phyloP scores from a whole-genome alignment of 2,797 vertebrate genomes.

The Simalia tracyae region DNA sequence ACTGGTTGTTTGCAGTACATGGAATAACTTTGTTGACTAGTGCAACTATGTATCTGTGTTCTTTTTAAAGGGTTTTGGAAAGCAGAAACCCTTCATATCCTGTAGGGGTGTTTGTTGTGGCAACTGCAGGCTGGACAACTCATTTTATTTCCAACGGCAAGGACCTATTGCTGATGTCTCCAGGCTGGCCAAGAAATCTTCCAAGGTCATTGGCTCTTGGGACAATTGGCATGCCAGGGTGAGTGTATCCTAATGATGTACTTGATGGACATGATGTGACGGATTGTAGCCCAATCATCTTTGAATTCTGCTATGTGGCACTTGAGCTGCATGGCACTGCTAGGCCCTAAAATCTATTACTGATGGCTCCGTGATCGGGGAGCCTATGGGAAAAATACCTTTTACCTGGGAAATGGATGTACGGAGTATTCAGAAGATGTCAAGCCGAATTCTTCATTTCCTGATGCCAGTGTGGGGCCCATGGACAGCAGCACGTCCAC shows the following conservation, averaged over 20 bases:
- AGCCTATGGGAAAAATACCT: not conserved
- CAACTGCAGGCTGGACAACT: conserved; percentile 81
- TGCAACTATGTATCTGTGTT: not conserved
- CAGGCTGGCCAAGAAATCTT: conserved; percentile 82
- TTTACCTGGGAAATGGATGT: not conserved
- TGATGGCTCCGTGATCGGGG: not conserved
- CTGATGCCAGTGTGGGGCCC: not conserved
- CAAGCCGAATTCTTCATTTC: not conserved
- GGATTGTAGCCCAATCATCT: not conserved
- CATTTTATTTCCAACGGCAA: conserved; percentile 72
- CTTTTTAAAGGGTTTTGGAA: conserved; percentile 79
- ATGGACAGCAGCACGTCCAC: not conserved
- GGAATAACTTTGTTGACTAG: not conserved
- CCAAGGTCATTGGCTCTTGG: conserved; percentile 85
- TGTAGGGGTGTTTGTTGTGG: conserved; percentile 75
- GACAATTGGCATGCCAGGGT: conserved; percentile 90
- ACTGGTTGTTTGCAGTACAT: not conserved
- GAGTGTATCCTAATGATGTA: conserved; percentile 40
- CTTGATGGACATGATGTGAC: not conserved
- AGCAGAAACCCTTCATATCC: conserved; percentile 83
- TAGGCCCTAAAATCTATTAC: not conserved
- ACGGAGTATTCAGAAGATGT: not conserved
- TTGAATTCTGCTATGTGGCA: not conserved
- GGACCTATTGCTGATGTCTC: conserved; percentile 58
- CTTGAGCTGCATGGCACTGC: accelerated